Evolutionary conservation across 2,888 invertebrate species (phyloP), one percentile per base, ranked within the genome.

Genomic region (Melanophora roralis): DNA sequence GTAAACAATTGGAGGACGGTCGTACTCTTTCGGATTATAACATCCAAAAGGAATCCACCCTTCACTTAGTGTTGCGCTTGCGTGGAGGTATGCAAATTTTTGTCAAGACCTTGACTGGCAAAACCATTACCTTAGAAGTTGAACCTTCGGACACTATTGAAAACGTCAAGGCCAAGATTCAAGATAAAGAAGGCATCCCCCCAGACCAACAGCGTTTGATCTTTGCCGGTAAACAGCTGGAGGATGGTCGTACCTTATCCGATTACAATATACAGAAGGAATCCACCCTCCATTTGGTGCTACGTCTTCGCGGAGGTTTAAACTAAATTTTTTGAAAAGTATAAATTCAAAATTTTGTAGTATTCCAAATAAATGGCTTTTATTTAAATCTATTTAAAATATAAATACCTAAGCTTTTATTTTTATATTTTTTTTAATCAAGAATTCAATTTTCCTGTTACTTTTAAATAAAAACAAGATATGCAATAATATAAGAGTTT

Each of bases 1-100:
- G 82, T 4, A 82, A 82, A n/a, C 82, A 82, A 8, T 49, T 82
- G 43, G 82, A 82, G 21, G 82, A 82, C 60, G 82, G 82, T 1
- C 82, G 82, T 9, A 82, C 82, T 0, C 45, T 82, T 12, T 82
- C 82, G 1, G 82, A 82, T n/a, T 82, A 82, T 53, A 82, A 81
- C 67, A 82, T 82, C 38, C 82, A 82, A 34, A 82, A 82, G 16
- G 78, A 82, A 38, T 82, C 82, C 0, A 82, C 82, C 6, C 80
- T 82, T 0, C 87, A 87, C 12, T 85, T 87, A 83, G 86, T 86
- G 0, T 68, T 82, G 57, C 81, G 81, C 74, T 67, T 79, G 0
- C 81, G 81, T 55, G 81, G 81, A 69, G 81, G 81, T 53, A 79
- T 81, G 81, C 81, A 81, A 12, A 81, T 81, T 8, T 81, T 82